Base-by-base conservation (phyloP, 2,797 vertebrate species). In the Rhinophrynus dorsalis region DNA sequence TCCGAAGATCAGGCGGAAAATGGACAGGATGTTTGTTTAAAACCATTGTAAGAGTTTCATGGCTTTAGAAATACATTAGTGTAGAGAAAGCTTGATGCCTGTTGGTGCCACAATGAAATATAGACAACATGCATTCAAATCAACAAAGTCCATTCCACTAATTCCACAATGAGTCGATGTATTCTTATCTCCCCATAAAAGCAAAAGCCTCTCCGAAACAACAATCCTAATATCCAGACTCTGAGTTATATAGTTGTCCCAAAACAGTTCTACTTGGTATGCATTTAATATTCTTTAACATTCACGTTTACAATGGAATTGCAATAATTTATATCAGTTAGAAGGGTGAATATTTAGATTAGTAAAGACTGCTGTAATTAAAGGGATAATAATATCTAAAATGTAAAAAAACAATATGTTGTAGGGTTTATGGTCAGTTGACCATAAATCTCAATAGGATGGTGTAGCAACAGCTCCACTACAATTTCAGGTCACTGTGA, bases 1-100 rank as follows among this genome's bases (percentile, higher is more conserved):
- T 8, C 65, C 35, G 48, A 61, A 68, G 65, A 59, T 30, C 11
- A 32, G 75, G 79, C 32, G 56, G 40, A 73, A 70, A 70, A 44
- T 75, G 70, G 60, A 76, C 72, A 74, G 47, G 17, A 65, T 72
- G 52, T 72, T 65, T 65, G 61, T 51, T 59, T 65, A 72, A 30
- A 45, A n/a, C 68, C 10, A 64, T 58, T 65, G 68, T 57, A 59
- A n/a, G 51, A 27, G 33, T 30, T 63, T 37, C 51, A 56, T 63
- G 40, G 60, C 23, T 72, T 38, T 50, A 72, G 42, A 42, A 18
- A 64, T 45, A 56, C 59, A 64, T 48, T 48, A 57, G 51, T 56
- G 38, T 42, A 18, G 15, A 33, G 50, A 56, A 27, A 15, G 54
- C 23, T 67, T 67, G 52, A 48, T 70, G 67, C 29, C 37, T 55